These are phyloP conservation scores for Epinotia brunnichana DNA, from an alignment of 2,888 invertebrate species.

Conservation along the genomic window DNA sequence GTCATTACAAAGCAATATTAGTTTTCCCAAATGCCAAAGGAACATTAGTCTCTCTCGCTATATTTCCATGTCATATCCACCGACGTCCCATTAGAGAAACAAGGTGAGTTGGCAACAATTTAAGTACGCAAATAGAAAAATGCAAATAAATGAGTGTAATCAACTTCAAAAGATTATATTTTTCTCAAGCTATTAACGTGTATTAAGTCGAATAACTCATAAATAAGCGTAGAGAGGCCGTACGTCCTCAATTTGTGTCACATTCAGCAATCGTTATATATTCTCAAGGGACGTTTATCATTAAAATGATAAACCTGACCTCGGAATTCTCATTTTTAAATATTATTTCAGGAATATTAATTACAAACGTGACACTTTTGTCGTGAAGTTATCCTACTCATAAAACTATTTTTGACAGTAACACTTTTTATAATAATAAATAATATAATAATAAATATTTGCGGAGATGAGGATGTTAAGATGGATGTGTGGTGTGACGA, in stretches of 20 bases:
- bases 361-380: constrained; percentile 26
- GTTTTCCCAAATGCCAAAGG: constrained; percentile 8
- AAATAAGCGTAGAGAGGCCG: constrained; percentile 70
- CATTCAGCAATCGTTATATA: constrained; percentile 72
- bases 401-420: background rate
- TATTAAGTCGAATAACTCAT: constrained; percentile 74
- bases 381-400: background rate
- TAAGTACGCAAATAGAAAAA: constrained; percentile 62
- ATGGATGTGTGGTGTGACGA: too few species aligned
- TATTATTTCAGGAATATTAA: constrained; percentile 34
- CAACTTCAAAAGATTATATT: constrained; percentile 74
- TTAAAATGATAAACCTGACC: constrained; percentile 69
- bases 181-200: constrained; percentile 72
- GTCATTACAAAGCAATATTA: constrained; percentile 17
- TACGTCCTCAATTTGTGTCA: constrained; percentile 77
- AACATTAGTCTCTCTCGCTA: constrained; percentile 59
- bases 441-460: too few species aligned
- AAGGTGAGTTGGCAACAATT: constrained; percentile 60
- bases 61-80: constrained; percentile 55
- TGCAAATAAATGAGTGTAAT: constrained; percentile 72
- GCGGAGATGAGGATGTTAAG: too few species aligned
- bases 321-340: constrained; percentile 49
- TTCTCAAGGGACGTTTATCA: constrained; percentile 74
- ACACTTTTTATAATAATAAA: too few species aligned
- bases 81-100: constrained; percentile 64